Percentiles rank a stretch among this genome's conserved stretches.
These are phyloP conservation scores for Halichondria panicea DNA, from an alignment of 37 sponge, comb jelly and placozoan genomes.

Conservation along the genomic window DNA sequence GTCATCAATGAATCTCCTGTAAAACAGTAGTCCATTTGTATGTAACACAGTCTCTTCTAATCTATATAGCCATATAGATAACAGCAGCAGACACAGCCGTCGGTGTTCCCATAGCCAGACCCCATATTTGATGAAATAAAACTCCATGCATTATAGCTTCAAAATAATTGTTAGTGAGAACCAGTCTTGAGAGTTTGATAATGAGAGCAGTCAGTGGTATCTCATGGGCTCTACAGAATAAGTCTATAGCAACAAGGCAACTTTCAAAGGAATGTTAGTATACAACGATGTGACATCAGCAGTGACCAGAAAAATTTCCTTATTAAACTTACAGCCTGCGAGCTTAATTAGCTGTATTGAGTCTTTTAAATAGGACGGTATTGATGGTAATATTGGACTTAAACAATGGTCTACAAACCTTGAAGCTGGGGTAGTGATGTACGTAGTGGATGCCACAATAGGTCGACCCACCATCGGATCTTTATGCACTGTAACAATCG, in stretches of 20 bases:
- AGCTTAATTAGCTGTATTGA: no score
- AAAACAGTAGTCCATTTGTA: not conserved
- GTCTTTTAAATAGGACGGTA: no score
- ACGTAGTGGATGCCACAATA: no score
- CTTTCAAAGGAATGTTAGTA: not conserved
- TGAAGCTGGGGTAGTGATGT: no score
- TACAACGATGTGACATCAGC: not conserved
- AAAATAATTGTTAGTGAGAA: not conserved
- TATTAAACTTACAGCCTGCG: no score
- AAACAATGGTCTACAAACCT: no score
- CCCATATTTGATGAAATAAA: not conserved
- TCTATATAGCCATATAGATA: not conserved
- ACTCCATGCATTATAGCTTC: not conserved
- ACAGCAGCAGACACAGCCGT: not conserved
- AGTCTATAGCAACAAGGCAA: not conserved
- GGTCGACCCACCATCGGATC: no score
- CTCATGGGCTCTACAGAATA: not conserved
- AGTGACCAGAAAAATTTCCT: not conserved
- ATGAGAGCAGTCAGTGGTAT: not conserved
- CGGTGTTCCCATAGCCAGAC: not conserved
- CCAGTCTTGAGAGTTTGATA: not conserved
- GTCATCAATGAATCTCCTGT: not conserved
- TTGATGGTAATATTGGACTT: no score
- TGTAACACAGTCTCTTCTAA: not conserved
- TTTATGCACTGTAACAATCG: no score